A percentile compares a stretch with the other conserved stretches of the same genome.
These are phyloP conservation scores for Lutraria rhynchaena DNA, from an alignment of 1,140 invertebrate genomes.

Conservation along the genomic window DNA sequence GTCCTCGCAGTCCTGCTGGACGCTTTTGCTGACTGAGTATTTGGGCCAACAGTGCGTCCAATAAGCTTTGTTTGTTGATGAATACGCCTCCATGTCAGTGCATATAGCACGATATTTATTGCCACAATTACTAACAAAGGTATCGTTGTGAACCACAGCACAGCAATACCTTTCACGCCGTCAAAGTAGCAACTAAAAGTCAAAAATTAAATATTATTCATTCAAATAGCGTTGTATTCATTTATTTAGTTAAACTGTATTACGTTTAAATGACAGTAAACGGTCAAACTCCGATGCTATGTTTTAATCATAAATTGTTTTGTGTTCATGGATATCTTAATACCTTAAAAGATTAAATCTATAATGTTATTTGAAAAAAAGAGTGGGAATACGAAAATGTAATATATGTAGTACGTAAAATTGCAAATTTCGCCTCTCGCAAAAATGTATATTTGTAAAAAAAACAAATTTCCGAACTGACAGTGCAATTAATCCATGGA, in stretches of 20 bases:
- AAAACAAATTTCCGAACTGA: no score
- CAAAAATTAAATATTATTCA: neutral
- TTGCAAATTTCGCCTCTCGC: no score
- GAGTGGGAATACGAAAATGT: no score
- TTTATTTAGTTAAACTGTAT: neutral
- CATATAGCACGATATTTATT: conserved; percentile 59
- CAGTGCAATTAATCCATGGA: no score
- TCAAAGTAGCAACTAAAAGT: conserved; percentile 63
- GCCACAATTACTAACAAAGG: conserved; percentile 54
- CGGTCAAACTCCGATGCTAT: no score
- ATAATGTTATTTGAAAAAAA: no score
- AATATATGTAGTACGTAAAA: no score
- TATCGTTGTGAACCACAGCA: conserved; percentile 60
- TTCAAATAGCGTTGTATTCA: neutral
- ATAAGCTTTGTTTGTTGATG: conserved; percentile 38
- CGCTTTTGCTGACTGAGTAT: conserved; percentile 33
- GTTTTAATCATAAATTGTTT: no score
- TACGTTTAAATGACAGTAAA: no score
- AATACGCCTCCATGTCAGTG: conserved; percentile 59
- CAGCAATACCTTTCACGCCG: conserved; percentile 53
- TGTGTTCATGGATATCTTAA: no score
- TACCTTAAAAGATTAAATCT: no score
- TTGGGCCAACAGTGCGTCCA: conserved; percentile 37
- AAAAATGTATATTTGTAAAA: no score
- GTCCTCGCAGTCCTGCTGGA: conserved; percentile 57